Conservation (phyloP, 2,888 invertebrate genomes). For the Brachylomia viminalis region DNA sequence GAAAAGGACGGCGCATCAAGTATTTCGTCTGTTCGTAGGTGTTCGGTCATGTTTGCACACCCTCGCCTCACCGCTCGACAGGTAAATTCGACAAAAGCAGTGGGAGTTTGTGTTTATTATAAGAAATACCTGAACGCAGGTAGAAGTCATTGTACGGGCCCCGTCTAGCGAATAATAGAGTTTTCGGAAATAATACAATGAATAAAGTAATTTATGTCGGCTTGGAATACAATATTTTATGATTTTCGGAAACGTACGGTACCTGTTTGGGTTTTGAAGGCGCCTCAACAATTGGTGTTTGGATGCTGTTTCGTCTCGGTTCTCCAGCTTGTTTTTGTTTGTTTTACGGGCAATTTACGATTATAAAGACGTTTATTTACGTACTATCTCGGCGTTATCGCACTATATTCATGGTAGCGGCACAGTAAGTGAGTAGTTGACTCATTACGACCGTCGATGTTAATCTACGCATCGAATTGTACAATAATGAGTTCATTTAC, state of each 20-base stretch:
- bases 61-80: constrained; percentile 81
- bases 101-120: constrained; percentile 86
- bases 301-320: constrained; percentile 84
- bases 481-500: constrained; percentile 86
- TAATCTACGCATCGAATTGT: constrained; percentile 83
- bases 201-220: constrained; percentile 88
- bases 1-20: constrained; percentile 69
- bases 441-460: constrained; percentile 80
- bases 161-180: constrained; percentile 87
- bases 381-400: constrained; percentile 73
- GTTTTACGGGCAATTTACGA: constrained; percentile 88
- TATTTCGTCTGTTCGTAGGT: constrained; percentile 76
- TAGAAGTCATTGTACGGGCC: constrained; percentile 83
- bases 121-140: constrained; percentile 87
- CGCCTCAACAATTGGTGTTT: constrained; percentile 79
- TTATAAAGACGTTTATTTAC: constrained; percentile 78
- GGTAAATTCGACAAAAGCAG: constrained; percentile 88
- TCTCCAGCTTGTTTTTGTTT: constrained; percentile 84
- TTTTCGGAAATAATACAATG: constrained; percentile 90
- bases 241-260: constrained; percentile 84
- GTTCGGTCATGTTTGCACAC: constrained; percentile 85
- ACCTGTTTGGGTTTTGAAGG: constrained; percentile 74
- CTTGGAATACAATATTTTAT: constrained; percentile 83
- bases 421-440: constrained; percentile 82
- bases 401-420: constrained; percentile 71